Conservation (phyloP, 2,113 vertebrate genomes). For the Fregetta grallaria region DNA sequence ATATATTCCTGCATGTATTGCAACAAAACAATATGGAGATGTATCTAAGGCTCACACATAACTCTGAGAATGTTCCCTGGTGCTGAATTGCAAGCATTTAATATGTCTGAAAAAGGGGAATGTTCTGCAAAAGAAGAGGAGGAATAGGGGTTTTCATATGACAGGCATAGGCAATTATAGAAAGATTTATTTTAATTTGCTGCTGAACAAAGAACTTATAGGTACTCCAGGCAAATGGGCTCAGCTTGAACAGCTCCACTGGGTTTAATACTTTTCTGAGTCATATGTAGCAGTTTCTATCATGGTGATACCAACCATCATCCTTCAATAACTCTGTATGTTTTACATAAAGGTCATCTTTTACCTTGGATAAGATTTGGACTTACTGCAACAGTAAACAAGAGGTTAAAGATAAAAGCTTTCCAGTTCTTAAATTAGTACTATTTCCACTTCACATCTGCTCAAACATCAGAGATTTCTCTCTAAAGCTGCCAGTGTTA, state of each 20-base stretch:
- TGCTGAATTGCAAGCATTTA: neutral
- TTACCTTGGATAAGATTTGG: neutral
- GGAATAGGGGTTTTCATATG: neutral
- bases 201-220: neutral
- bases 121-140: neutral
- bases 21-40: neutral
- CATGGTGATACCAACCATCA: neutral
- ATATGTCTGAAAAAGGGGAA: neutral
- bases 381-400: neutral
- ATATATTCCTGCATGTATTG: neutral
- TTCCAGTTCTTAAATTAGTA: neutral
- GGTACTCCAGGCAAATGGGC: neutral
- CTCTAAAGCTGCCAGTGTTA: neutral
- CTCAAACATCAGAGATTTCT: neutral
- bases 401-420: slow-evolving; percentile 1
- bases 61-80: neutral
- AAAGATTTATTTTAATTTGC: neutral
- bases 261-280: neutral
- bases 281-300: neutral
- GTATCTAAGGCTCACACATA: neutral
- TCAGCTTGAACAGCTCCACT: neutral
- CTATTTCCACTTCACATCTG: neutral
- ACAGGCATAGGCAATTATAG: neutral
- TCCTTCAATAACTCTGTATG: neutral
- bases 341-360: neutral